Percentiles rank a stretch among this genome's conserved stretches.
These are phyloP conservation scores for Lathronympha strigana DNA, from an alignment of 2,888 invertebrate species.

Conservation along the genomic window DNA sequence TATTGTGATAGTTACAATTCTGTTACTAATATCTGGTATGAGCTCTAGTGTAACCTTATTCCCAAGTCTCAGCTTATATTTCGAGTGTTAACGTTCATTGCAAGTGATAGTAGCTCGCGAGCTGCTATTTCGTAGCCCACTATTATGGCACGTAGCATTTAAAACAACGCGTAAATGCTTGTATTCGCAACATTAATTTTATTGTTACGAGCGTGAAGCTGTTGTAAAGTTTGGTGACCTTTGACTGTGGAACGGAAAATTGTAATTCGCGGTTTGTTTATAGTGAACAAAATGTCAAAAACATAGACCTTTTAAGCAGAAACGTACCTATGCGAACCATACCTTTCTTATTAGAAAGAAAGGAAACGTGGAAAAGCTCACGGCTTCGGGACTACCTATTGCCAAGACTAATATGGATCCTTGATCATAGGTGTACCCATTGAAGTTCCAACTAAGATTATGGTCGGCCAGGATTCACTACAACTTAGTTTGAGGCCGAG, in stretches of 20 bases:
- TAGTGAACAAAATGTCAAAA: not conserved
- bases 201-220: slow-evolving; percentile 30
- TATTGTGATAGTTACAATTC: not conserved
- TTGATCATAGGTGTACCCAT: no score
- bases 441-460: no score
- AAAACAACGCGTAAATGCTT: slow-evolving; percentile 32
- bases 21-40: not conserved
- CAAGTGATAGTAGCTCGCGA: slow-evolving; percentile 17
- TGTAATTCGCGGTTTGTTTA: slow-evolving; percentile 3
- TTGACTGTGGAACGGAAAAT: slow-evolving; percentile 14
- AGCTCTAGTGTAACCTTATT: slow-evolving; percentile 4
- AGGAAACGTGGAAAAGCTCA: no score
- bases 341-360: no score
- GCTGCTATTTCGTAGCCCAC: slow-evolving; percentile 23
- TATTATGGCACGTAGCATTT: slow-evolving; percentile 36
- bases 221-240: slow-evolving; percentile 22
- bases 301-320: not conserved
- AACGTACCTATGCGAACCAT: not conserved
- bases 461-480: no score
- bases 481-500: no score
- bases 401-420: no score
- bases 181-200: slow-evolving; percentile 39
- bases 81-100: slow-evolving; percentile 26
- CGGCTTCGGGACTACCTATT: no score
- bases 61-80: slow-evolving; percentile 12